phyloP scores from a whole-genome alignment of 2,888 invertebrate species.

The Scaptomyza polygonia region DNA sequence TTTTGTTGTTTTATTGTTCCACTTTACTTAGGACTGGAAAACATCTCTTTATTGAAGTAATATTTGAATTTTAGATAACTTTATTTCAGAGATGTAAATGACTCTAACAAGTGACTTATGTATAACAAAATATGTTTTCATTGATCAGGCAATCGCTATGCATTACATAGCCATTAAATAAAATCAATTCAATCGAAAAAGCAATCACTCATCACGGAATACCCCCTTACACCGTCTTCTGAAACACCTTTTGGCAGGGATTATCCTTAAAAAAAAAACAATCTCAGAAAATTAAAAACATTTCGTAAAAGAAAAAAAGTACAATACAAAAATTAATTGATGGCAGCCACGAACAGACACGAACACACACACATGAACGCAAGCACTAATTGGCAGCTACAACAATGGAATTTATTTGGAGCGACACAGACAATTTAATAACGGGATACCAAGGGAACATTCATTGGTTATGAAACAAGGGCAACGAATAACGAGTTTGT shows the following conservation, averaged over 20 bases:
- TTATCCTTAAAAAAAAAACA: slow-evolving; percentile 3
- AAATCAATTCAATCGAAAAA: slow-evolving; percentile 65
- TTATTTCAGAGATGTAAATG: too few species aligned
- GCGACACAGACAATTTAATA: slow-evolving; percentile 70
- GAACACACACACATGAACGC: slow-evolving; percentile 43
- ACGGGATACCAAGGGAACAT: slow-evolving; percentile 27
- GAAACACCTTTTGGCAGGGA: background rate
- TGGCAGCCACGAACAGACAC: slow-evolving; percentile 52
- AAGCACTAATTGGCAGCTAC: slow-evolving; percentile 72
- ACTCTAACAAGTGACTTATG: too few species aligned
- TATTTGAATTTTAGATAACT: too few species aligned
- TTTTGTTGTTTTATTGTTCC: too few species aligned
- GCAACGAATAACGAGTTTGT: too few species aligned
- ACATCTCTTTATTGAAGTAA: too few species aligned
- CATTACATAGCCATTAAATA: slow-evolving; percentile 33
- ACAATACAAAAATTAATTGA: slow-evolving; percentile 75
- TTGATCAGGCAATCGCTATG: background rate
- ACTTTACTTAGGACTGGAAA: too few species aligned
- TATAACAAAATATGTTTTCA: too few species aligned
- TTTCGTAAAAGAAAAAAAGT: slow-evolving; percentile 49
- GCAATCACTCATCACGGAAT: slow-evolving; percentile 63
- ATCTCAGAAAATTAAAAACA: slow-evolving; percentile 40
- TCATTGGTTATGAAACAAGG: slow-evolving; percentile 63
- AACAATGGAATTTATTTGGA: slow-evolving; percentile 48
- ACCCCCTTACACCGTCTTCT: slow-evolving; percentile 14